These are phyloP conservation scores for Rallus crepitans DNA, from an alignment of 2,797 vertebrate genomes.

Conservation along the genomic window DNA sequence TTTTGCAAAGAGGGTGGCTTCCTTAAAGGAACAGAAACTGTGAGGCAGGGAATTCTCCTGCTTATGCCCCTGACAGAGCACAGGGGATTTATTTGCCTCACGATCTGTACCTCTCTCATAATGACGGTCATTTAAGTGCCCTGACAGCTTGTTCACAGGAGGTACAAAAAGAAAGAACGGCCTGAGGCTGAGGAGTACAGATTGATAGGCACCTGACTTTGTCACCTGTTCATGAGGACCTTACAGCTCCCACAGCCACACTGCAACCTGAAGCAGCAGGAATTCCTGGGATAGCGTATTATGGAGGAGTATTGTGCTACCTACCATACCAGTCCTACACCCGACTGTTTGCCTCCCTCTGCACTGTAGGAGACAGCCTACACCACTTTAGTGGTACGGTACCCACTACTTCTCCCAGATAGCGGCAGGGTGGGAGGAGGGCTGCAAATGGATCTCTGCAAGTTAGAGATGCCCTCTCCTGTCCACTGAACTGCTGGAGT, in stretches of 20 bases:
- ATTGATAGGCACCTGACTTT: fast-evolving
- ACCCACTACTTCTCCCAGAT: not conserved
- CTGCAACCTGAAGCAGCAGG: not conserved
- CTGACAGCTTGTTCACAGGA: not conserved
- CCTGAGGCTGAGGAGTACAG: not conserved
- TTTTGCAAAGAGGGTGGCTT: not conserved
- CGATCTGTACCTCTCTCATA: not conserved
- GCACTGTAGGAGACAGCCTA: not conserved
- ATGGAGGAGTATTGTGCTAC: not conserved
- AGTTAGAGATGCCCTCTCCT: not conserved
- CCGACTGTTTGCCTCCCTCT: not conserved
- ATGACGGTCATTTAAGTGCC: not conserved
- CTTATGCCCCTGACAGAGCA: not conserved
- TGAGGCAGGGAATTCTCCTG: not conserved
- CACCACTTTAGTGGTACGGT: fast-evolving
- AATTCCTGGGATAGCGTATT: not conserved
- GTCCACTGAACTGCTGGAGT: not conserved
- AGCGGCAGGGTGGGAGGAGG: not conserved
- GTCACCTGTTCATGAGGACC: not conserved
- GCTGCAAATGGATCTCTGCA: not conserved
- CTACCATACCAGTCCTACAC: not conserved
- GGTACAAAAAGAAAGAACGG: not conserved
- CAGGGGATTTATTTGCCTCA: not conserved
- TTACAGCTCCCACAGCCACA: not conserved
- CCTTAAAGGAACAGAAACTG: not conserved